Evolutionary conservation across 2,888 invertebrate species (phyloP).

Genomic region (Beris morrisii): DNA sequence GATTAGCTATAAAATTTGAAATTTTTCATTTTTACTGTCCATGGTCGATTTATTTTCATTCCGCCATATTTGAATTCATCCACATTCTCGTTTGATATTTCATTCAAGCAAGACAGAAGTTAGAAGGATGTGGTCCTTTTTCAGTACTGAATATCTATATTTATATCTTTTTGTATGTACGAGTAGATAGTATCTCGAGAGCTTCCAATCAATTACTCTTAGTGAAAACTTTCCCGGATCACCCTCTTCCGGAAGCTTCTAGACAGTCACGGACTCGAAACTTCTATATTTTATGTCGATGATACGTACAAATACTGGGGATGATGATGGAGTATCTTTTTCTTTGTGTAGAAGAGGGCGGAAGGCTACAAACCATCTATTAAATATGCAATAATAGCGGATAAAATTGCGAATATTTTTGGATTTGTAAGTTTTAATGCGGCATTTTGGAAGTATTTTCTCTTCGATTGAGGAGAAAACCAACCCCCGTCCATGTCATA

Average conservation of each 20-base stretch:
- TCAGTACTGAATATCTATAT: no score
- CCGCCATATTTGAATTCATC: no score
- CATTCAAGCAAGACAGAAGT: no score
- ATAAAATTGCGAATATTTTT: constrained; percentile 34
- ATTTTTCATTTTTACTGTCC: no score
- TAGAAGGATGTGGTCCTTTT: no score
- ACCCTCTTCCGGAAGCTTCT: neutral
- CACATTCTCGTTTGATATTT: no score
- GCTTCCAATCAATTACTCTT: constrained; percentile 24
- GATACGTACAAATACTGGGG: neutral
- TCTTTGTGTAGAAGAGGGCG: neutral
- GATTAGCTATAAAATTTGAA: no score
- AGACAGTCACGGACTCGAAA: neutral
- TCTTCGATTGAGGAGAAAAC: neutral
- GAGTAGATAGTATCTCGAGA: no score
- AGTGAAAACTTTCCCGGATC: constrained; percentile 16
- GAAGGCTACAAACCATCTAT: constrained; percentile 10
- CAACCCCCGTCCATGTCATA: no score
- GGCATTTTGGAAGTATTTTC: constrained; percentile 24
- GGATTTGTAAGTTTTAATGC: constrained; percentile 35
- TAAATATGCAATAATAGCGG: constrained; percentile 36
- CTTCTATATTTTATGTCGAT: neutral
- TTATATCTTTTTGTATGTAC: constrained; percentile 9
- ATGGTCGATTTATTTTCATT: no score
- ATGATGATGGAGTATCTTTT: neutral